Percentiles rank a stretch among this genome's conserved stretches.
Evolutionary conservation across 2,113 vertebrate genomes (phyloP).

Genomic region (western clawed frog (Xenopus tropicalis)): UCB_Xtro_10.0 CM004444.2:154888001-154888500

Average conservation of each 20-base stretch:
- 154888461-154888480: too few species aligned
- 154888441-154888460: not conserved
- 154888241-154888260: slow-evolving; percentile 39
- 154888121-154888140: slow-evolving; percentile 5
- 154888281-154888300: slow-evolving; percentile 47
- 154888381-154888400: slow-evolving; percentile 15
- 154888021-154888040: slow-evolving; percentile 27
- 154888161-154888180: slow-evolving; percentile 47
- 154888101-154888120: slow-evolving; percentile 33
- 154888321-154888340: slow-evolving; percentile 31
- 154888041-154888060: not conserved
- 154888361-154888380: slow-evolving; percentile 37
- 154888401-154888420: not conserved
- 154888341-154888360: slow-evolving; percentile 21
- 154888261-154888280: slow-evolving; percentile 37
- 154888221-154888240: slow-evolving; percentile 6
- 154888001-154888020: not conserved
- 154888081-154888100: slow-evolving; percentile 51
- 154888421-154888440: not conserved
- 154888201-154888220: slow-evolving; percentile 33
- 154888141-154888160: slow-evolving; percentile 41
- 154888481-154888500: too few species aligned
- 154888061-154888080: slow-evolving; percentile 11
- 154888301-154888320: slow-evolving; percentile 40
- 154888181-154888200: slow-evolving; percentile 12